Evolutionary conservation across 2,888 invertebrate species (phyloP).

Genomic region (Troglohyphantes excavatus): DNA sequence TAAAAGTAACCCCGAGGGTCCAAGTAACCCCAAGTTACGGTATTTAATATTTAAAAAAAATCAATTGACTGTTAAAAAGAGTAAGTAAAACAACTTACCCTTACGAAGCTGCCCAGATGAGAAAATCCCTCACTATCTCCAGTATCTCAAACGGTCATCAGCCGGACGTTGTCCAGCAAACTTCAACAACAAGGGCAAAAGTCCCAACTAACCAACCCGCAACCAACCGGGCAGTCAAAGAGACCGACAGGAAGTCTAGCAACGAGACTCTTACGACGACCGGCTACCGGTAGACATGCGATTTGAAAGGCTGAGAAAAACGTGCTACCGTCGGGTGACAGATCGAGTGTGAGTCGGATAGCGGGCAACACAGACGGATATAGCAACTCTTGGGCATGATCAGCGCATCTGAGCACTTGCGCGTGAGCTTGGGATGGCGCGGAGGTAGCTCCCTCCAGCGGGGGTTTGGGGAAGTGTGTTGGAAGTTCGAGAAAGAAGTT

Average conservation of each 20-base stretch:
- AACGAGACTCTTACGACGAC: not conserved
- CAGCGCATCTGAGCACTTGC: slow-evolving; percentile 37
- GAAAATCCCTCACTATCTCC: slow-evolving; percentile 14
- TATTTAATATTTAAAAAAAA: too few species aligned
- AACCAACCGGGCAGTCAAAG: not conserved
- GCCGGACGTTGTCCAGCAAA: slow-evolving; percentile 4
- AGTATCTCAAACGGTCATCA: slow-evolving; percentile 26
- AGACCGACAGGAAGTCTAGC: too few species aligned
- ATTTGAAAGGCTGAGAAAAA: not conserved
- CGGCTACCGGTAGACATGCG: not conserved
- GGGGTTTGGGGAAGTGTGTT: not conserved
- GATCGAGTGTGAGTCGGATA: slow-evolving; percentile 35
- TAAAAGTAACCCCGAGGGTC: too few species aligned
- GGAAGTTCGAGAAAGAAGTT: not conserved
- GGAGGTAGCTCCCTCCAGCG: slow-evolving; percentile 44
- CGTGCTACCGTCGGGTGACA: slow-evolving; percentile 38
- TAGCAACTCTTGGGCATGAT: slow-evolving; percentile 1
- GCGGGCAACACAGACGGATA: slow-evolving; percentile 11
- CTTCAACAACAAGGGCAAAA: not conserved
- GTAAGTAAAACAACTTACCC: slow-evolving; percentile 66
- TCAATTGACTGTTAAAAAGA: not conserved
- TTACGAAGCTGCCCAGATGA: slow-evolving; percentile 45
- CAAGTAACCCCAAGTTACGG: too few species aligned
- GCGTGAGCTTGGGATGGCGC: not conserved
- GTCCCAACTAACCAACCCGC: slow-evolving; percentile 41